A percentile compares a stretch with the other conserved stretches of the same genome.
These are phyloP conservation scores for Porphyrio hochstetteri DNA, from an alignment of 2,113 vertebrate species.

Conservation along the genomic window DNA sequence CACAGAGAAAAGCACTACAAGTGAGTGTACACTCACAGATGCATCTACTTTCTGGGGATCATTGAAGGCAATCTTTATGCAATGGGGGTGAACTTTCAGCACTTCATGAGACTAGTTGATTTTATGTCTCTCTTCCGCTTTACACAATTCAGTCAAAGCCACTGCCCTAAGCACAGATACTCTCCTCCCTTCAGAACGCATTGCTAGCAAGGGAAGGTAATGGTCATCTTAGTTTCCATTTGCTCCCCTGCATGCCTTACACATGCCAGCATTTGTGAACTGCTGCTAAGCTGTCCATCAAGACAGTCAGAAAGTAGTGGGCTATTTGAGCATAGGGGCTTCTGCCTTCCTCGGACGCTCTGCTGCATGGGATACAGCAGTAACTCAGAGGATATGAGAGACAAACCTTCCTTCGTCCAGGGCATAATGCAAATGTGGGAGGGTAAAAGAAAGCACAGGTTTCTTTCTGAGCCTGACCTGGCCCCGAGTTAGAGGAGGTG, in stretches of 20 bases:
- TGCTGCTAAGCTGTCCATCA: not conserved
- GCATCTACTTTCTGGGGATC: not conserved
- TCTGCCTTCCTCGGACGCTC: not conserved
- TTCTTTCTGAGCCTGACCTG: not conserved
- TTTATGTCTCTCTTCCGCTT: not conserved
- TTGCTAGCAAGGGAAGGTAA: not conserved
- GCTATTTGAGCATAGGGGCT: not conserved
- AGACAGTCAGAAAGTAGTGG: not conserved
- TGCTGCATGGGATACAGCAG: not conserved
- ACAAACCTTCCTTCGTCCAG: not conserved
- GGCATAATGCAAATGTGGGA: not conserved
- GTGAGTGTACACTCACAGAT: not conserved
- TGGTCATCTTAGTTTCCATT: not conserved
- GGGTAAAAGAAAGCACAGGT: not conserved
- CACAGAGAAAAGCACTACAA: not conserved
- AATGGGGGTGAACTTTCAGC: not conserved
- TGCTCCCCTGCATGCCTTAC: not conserved
- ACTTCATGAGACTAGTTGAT: not conserved
- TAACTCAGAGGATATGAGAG: not conserved
- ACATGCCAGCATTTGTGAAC: not conserved
- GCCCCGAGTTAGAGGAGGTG: not conserved
- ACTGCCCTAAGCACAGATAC: fast-evolving
- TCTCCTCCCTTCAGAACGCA: not conserved
- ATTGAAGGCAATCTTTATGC: not conserved
- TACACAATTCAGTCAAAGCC: not conserved